Percentiles rank a stretch among this genome's conserved stretches.
These are phyloP conservation scores for Psilanteris sp. DNA, from an alignment of 1,140 invertebrate species.

Conservation along the genomic window DNA sequence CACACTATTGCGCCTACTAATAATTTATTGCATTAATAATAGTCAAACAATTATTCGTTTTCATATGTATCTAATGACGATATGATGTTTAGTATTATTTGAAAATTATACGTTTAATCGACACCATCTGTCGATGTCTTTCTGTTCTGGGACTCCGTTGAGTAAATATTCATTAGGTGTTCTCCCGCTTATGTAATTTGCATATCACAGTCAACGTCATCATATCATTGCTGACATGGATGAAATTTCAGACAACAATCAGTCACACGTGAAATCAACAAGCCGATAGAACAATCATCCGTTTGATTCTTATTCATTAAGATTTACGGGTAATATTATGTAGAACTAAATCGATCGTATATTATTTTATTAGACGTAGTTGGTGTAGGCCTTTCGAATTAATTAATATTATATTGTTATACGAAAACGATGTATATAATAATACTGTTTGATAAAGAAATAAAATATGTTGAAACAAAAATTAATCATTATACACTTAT, in stretches of 20 bases:
- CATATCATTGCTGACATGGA: conserved; percentile 69
- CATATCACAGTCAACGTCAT: conserved; percentile 76
- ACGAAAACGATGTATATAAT: too few relatives aligned
- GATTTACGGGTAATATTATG: too few relatives aligned
- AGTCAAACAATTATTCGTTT: too few relatives aligned
- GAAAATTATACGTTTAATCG: conserved; percentile 79
- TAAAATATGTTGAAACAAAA: too few relatives aligned
- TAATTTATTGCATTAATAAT: too few relatives aligned
- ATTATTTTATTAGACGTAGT: too few relatives aligned
- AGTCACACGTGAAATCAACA: conserved; percentile 41
- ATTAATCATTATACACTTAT: too few relatives aligned
- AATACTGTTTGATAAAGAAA: too few relatives aligned
- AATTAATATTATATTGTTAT: too few relatives aligned
- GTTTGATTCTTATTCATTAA: conserved; percentile 27
- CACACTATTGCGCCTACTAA: too few relatives aligned
- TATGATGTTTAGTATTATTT: conserved; percentile 75
- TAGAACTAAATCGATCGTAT: too few relatives aligned
- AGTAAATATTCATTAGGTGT: conserved; percentile 77
- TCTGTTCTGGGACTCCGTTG: conserved; percentile 57
- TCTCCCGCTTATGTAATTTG: conserved; percentile 68
- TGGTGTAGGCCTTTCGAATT: too few relatives aligned
- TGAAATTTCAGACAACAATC: conserved; percentile 55
- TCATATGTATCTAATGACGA: conserved; percentile 71
- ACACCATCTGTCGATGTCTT: conserved; percentile 66
- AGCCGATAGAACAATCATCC: background rate